Conservation (phyloP, 1,140 invertebrate genomes). For the Atopsyche davidsoni region DNA sequence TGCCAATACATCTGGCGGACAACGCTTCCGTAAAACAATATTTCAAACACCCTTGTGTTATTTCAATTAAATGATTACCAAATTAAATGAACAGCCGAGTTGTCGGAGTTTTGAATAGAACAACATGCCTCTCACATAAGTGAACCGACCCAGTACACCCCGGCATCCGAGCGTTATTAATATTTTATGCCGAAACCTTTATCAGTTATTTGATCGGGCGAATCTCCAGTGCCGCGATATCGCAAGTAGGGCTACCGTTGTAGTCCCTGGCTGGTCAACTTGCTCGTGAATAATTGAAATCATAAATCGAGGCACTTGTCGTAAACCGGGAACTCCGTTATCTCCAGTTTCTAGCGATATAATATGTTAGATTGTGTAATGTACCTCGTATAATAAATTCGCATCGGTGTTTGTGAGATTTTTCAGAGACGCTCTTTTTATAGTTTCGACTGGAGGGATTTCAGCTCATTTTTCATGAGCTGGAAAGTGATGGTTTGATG, state of each 20-base stretch:
- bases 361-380: too few species aligned
- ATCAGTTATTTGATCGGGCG: constrained; percentile 28
- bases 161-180: constrained; percentile 18
- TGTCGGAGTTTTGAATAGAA: constrained; percentile 16
- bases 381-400: too few species aligned
- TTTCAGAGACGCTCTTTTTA: too few species aligned
- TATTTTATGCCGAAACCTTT: constrained; percentile 28
- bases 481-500: too few species aligned
- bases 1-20: too few species aligned
- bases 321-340: not conserved
- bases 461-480: too few species aligned
- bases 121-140: constrained; percentile 14
- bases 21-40: too few species aligned
- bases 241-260: not conserved
- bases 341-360: too few species aligned
- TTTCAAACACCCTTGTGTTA: too few species aligned
- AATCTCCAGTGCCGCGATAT: too few species aligned
- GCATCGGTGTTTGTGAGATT: too few species aligned
- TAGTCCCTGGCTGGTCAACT: constrained; percentile 5
- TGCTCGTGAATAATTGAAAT: constrained; percentile 17
- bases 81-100: constrained; percentile 12
- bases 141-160: constrained; percentile 23
- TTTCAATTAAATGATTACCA: constrained; percentile 17
- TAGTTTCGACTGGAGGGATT: too few species aligned
- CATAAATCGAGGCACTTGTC: constrained; percentile 8